Conservation (phyloP, 2,888 invertebrate species). For the Tiphia femorata region DNA sequence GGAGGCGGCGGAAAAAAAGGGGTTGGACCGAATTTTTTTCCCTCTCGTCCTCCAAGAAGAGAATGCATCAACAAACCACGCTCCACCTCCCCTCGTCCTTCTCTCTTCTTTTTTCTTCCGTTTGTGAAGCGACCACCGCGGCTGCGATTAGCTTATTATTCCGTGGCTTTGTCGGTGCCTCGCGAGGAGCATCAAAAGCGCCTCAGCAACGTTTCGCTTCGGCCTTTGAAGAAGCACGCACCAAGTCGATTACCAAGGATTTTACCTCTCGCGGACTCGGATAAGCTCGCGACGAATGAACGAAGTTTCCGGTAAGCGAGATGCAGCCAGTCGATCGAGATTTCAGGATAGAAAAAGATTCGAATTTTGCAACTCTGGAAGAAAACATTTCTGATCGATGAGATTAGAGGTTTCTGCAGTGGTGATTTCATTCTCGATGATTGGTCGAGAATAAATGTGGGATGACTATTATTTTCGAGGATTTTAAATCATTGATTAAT, state of each 20-base stretch:
- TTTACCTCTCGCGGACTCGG: too few species aligned
- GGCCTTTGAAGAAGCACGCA: slow-evolving; percentile 4
- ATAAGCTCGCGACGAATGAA: not conserved
- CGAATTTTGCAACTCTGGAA: too few species aligned
- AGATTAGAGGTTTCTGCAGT: too few species aligned
- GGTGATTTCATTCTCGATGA: too few species aligned
- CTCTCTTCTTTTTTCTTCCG: not conserved
- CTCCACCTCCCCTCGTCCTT: not conserved
- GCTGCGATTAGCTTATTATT: slow-evolving; percentile 61
- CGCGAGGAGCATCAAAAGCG: slow-evolving; percentile 7
- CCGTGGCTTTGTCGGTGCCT: slow-evolving; percentile 53
- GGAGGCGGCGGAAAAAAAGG: not conserved
- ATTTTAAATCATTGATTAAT: too few species aligned
- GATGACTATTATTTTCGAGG: too few species aligned
- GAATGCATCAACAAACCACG: not conserved
- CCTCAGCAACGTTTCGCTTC: not conserved
- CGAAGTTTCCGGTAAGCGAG: too few species aligned
- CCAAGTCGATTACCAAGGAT: slow-evolving; percentile 12
- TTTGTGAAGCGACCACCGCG: slow-evolving; percentile 15
- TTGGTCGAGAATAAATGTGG: too few species aligned
- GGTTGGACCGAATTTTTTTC: not conserved
- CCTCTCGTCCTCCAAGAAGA: not conserved
- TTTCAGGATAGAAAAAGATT: too few species aligned
- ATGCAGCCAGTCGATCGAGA: too few species aligned
- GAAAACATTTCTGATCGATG: too few species aligned